Conservation (phyloP, 1,140 invertebrate genomes). For the Platyscapa corneri region DNA sequence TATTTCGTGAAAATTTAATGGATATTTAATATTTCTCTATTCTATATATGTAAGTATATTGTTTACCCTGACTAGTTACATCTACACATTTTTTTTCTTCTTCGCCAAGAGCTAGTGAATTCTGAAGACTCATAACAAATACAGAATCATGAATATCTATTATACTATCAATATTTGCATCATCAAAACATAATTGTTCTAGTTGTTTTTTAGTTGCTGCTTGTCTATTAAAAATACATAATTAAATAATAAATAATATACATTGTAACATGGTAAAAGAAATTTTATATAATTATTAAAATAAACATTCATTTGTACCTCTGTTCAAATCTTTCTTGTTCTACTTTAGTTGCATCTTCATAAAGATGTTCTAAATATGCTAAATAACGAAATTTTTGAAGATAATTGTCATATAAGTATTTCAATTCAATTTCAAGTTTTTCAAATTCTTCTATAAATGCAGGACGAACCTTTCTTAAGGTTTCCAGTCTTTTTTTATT, state of each 20-base stretch:
- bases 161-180: conserved; percentile 70
- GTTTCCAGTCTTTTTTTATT: conserved; percentile 94
- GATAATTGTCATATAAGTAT: conserved; percentile 90
- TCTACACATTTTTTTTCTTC: conserved; percentile 61
- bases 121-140: conserved; percentile 66
- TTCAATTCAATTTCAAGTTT: conserved; percentile 91
- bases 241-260: background rate
- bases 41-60: background rate
- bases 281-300: background rate
- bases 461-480: conserved; percentile 96
- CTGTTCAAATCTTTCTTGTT: conserved; percentile 81
- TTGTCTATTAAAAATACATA: conserved; percentile 62
- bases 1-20: no score
- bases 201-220: conserved; percentile 74
- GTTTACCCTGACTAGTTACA: conserved; percentile 61
- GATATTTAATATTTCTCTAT: conserved; percentile 7
- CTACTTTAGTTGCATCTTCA: conserved; percentile 81
- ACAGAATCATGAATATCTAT: conserved; percentile 70
- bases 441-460: conserved; percentile 98
- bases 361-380: conserved; percentile 87
- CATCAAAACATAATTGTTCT: conserved; percentile 73
- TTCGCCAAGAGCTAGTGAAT: conserved; percentile 58
- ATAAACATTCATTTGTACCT: conserved; percentile 54
- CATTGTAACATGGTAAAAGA: background rate
- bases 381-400: conserved; percentile 89